These are phyloP conservation scores for Synanthedon tipuliformis DNA, from an alignment of 2,888 invertebrate species.

Conservation along the genomic window DNA sequence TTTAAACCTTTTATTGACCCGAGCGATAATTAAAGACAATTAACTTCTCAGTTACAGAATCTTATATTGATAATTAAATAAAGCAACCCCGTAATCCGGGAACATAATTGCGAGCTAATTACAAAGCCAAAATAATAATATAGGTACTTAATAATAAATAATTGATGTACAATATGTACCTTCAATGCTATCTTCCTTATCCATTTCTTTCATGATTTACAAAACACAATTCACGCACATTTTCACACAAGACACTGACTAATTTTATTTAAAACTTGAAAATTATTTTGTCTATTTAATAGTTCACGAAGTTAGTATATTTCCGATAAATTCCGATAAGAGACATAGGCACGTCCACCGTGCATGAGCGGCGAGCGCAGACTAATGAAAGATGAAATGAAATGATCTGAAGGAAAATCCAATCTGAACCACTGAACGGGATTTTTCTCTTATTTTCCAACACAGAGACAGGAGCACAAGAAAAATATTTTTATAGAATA, in stretches of 20 bases:
- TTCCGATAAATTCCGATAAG: not conserved
- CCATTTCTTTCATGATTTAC: slow-evolving; percentile 29
- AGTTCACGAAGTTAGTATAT: not conserved
- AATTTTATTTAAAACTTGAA: not conserved
- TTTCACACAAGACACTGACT: slow-evolving; percentile 17
- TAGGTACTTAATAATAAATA: no score
- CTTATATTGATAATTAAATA: not conserved
- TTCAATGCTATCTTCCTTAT: slow-evolving; percentile 40
- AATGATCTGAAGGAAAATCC: no score
- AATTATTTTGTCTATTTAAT: not conserved
- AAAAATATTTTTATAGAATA: no score
- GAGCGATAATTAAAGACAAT: not conserved
- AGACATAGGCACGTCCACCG: not conserved
- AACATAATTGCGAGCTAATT: not conserved
- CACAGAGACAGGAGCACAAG: not conserved
- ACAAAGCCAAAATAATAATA: no score
- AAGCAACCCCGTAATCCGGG: not conserved
- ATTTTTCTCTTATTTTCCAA: not conserved
- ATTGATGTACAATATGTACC: slow-evolving; percentile 20
- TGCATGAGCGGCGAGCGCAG: not conserved
- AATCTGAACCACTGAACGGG: not conserved
- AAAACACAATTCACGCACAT: slow-evolving; percentile 13
- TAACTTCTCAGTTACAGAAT: not conserved
- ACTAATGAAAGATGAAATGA: not conserved
- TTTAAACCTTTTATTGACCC: no score